A percentile compares a stretch with the other conserved stretches of the same genome.
Conservation (phyloP, 1,140 invertebrate species). For the Heliconius eleuchia region DNA sequence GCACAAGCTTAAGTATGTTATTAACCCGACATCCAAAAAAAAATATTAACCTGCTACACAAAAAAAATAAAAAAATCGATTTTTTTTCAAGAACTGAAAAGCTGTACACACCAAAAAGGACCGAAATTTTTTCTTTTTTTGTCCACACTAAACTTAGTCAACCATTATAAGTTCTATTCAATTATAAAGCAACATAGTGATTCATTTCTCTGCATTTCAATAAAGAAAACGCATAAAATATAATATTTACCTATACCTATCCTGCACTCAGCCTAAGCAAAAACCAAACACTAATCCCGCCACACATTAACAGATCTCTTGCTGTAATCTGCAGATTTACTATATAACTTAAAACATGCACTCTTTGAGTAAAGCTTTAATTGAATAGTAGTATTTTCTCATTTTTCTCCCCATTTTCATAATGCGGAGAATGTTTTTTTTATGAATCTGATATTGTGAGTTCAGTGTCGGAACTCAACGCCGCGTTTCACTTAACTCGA, state of each 20-base stretch:
- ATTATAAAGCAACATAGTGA: neutral
- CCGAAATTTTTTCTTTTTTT: too few species aligned
- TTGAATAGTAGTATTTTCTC: conserved; percentile 50
- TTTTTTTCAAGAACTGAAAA: too few species aligned
- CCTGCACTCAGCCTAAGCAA: conserved; percentile 42
- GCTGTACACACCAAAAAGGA: too few species aligned
- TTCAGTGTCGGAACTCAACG: too few species aligned
- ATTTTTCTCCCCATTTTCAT: conserved; percentile 18
- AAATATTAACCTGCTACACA: too few species aligned
- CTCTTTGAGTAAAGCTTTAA: conserved; percentile 60
- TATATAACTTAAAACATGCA: conserved; percentile 49
- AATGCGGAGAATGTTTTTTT: too few species aligned
- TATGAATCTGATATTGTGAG: neutral
- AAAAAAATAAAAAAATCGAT: too few species aligned
- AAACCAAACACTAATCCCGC: conserved; percentile 71
- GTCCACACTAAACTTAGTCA: too few species aligned
- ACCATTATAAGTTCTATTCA: too few species aligned
- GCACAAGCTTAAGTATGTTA: too few species aligned
- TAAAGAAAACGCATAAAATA: neutral
- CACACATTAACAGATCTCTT: conserved; percentile 72
- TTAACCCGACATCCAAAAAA: too few species aligned
- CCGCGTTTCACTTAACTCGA: too few species aligned
- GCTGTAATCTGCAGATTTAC: conserved; percentile 56
- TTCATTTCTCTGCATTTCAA: neutral
- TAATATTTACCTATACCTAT: neutral